Percentiles rank a stretch among this genome's conserved stretches.
Evolutionary conservation across 2,113 vertebrate species (phyloP).

Genomic region (Onychostoma macrolepis): DNA sequence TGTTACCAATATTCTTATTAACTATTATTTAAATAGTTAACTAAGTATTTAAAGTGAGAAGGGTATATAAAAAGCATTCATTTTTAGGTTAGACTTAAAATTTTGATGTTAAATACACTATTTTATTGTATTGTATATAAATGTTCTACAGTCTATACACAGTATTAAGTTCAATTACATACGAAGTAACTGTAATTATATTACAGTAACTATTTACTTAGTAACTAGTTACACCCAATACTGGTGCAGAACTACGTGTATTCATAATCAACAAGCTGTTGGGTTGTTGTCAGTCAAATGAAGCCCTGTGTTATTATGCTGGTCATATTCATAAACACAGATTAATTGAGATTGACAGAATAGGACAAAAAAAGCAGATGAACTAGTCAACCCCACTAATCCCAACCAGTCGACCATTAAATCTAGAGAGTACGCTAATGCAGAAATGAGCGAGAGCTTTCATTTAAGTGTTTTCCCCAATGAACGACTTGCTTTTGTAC

Average conservation of each 20-base stretch:
- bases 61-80: too few species aligned
- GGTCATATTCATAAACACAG: background rate
- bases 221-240: too few species aligned
- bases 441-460: background rate
- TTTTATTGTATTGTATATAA: too few species aligned
- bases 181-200: too few species aligned
- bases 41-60: too few species aligned
- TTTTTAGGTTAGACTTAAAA: too few species aligned
- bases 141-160: too few species aligned
- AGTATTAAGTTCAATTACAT: too few species aligned
- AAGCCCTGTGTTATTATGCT: background rate
- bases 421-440: background rate
- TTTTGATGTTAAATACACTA: too few species aligned
- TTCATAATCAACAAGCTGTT: background rate
- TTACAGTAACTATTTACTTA: too few species aligned
- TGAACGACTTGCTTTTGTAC: background rate
- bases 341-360: background rate
- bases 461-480: slow-evolving; percentile 21
- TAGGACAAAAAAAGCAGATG: background rate
- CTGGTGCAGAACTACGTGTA: background rate
- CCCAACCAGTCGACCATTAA: background rate
- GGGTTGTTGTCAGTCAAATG: background rate
- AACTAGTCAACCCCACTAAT: background rate
- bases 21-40: too few species aligned
- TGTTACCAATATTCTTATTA: too few species aligned